Percentiles rank a stretch among this genome's conserved stretches.
Evolutionary conservation across 2,113 vertebrate genomes (phyloP).

Genomic region (Pterocles gutturalis): DNA sequence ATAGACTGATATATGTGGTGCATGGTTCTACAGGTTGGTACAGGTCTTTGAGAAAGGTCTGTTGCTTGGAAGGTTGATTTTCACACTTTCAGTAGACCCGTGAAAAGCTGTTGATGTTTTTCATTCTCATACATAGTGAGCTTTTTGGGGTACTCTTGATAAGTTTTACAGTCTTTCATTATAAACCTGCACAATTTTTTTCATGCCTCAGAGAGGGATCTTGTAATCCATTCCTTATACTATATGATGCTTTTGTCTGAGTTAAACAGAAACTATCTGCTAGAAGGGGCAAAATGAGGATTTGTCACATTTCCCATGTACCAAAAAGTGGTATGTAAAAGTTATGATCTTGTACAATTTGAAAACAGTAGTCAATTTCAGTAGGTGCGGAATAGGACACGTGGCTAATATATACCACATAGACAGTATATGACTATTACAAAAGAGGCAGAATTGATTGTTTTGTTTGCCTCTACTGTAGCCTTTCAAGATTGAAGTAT

Average conservation of each 20-base stretch:
- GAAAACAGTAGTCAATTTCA: neutral
- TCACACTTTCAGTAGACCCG: neutral
- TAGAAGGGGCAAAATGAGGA: neutral
- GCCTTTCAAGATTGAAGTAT: neutral
- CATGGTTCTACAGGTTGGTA: neutral
- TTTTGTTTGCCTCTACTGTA: neutral
- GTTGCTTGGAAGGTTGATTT: neutral
- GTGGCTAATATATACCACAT: neutral
- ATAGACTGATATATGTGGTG: rapidly evolving
- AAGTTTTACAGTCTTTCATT: neutral
- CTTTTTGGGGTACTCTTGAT: neutral
- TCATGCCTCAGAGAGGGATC: neutral
- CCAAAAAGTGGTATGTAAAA: neutral
- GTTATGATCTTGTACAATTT: neutral
- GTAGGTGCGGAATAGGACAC: neutral
- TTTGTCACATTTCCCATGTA: neutral
- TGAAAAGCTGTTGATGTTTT: neutral
- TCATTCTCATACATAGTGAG: neutral
- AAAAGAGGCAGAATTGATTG: neutral
- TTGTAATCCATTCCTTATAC: neutral
- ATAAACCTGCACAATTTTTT: neutral
- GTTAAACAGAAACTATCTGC: neutral
- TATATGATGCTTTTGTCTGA: neutral
- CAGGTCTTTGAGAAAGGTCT: neutral
- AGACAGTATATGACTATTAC: neutral